phyloP scores from a whole-genome alignment of 35 echinoderm and acorn worm species.

The Lytechinus pictus region DNA sequence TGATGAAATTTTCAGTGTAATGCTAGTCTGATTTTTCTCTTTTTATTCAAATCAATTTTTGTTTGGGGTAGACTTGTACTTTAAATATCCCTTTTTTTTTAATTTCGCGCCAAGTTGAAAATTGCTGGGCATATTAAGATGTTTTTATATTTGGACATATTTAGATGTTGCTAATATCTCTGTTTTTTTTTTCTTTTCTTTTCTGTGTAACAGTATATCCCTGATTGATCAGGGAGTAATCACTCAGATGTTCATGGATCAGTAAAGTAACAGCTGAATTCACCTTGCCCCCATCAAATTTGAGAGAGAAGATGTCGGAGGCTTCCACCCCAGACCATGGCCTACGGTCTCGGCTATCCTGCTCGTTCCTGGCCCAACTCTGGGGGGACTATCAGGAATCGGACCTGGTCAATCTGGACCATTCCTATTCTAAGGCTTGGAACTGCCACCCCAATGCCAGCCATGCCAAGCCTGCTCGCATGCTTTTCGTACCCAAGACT shows the following conservation, averaged over 20 bases:
- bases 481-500: slow-evolving; percentile 89
- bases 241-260: background rate
- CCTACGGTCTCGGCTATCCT: slow-evolving; percentile 54
- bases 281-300: background rate
- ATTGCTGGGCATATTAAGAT: too few relatives aligned
- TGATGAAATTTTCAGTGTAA: too few relatives aligned
- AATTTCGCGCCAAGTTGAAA: too few relatives aligned
- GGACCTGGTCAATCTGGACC: slow-evolving; percentile 92
- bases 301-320: background rate
- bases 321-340: slow-evolving; percentile 36
- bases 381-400: slow-evolving; percentile 85
- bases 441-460: slow-evolving; percentile 87
- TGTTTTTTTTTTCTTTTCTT: background rate
- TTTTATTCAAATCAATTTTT: too few relatives aligned
- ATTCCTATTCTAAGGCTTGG: slow-evolving; percentile 88
- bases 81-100: too few relatives aligned
- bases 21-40: too few relatives aligned
- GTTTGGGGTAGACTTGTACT: too few relatives aligned
- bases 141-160: too few relatives aligned
- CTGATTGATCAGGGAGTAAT: background rate
- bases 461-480: slow-evolving; percentile 90
- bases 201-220: background rate
- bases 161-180: too few relatives aligned
- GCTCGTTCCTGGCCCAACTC: slow-evolving; percentile 86
- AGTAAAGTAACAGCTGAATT: background rate